phyloP scores from a whole-genome alignment of 2,797 vertebrate species.

The Enteromius viviparus region DNA sequence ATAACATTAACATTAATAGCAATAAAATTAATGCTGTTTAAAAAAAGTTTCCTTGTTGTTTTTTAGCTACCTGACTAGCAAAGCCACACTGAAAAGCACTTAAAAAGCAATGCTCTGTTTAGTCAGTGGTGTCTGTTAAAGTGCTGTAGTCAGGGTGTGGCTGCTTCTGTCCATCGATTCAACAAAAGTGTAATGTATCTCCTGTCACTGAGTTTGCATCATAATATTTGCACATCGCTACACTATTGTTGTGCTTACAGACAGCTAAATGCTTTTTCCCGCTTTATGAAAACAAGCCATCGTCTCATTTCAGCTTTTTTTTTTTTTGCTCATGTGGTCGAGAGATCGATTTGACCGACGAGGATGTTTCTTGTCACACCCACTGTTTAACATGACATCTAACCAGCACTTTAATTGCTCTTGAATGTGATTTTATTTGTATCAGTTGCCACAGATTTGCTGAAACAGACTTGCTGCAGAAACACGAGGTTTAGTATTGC shows the following conservation, averaged over 20 bases:
- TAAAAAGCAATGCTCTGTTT: neutral
- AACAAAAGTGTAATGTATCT: slow-evolving; percentile 48
- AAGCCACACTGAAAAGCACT: neutral
- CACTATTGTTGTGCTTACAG: slow-evolving; percentile 19
- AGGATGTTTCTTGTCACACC: slow-evolving; percentile 32
- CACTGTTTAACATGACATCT: slow-evolving; percentile 18
- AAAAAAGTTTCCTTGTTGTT: neutral
- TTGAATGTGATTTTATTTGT: slow-evolving; percentile 28
- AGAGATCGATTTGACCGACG: slow-evolving; percentile 28
- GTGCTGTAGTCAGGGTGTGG: slow-evolving; percentile 46
- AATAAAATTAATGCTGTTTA: neutral
- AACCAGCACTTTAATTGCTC: slow-evolving; percentile 32
- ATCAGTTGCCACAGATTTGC: neutral
- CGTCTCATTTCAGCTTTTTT: slow-evolving; percentile 27
- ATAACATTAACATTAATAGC: too few species aligned
- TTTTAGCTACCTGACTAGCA: neutral
- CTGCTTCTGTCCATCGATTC: slow-evolving; percentile 35
- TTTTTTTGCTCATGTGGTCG: slow-evolving; percentile 18
- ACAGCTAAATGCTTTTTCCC: slow-evolving; percentile 24
- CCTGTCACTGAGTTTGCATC: slow-evolving; percentile 42
- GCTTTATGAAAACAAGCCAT: slow-evolving; percentile 27
- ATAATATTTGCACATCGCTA: slow-evolving; percentile 46
- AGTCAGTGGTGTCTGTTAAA: slow-evolving; percentile 13
- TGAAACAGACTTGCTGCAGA: neutral
- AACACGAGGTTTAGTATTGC: neutral